Evolutionary conservation across 1,140 invertebrate species (phyloP), one percentile per base, ranked within the genome.

Genomic region (Mizuhopecten yessoensis): DNA sequence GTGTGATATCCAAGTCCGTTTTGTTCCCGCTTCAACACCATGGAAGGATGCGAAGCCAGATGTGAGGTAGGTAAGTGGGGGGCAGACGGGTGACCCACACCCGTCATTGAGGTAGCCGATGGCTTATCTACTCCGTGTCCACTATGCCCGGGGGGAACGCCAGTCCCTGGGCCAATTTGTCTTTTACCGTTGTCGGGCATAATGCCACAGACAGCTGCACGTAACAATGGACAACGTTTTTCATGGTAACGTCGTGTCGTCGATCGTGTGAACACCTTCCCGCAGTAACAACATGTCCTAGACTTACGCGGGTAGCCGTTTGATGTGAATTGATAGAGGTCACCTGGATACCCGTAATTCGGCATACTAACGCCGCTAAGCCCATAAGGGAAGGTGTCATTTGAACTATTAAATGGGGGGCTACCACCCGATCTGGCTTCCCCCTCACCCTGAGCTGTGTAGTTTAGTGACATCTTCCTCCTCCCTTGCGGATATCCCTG

Each of bases 181-280:
- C 57, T n/a, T 75, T 75, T 75, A 3, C 57, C 57, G 57, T 75
- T 75, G 57, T 75, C 57, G 1, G 57, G 57, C 86, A 95, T 92
- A 88, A 94, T 92, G 34, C 94, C 94, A 34, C 94, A 94, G 0
- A 94, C 94, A 7, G 94, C 94, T 34, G 95, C 95, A 29, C 95
- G 86, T 33, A 95, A 88, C 15, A 95, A 88, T 13, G 95, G 95
- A 90, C 95, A 96, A 23, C 95, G 94, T 86, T 94, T 95, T 91
- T 96, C 95, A 91, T 96, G 95, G 90, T 96, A 96, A 17, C 95
- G 94, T 88, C 95, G 92, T 2, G 95, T 96, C 87, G 95, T 96
- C 20, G 95, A 96, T 13, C 95, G 93, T 7, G 95, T 96, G 90
- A 96, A 96, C 20, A 95, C 95, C 93, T 96, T 96, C 45, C 93